Percentiles rank a stretch among this genome's conserved stretches.
Conservation (phyloP, 2,888 invertebrate species). For the Coelogynopora nodosa region DNA sequence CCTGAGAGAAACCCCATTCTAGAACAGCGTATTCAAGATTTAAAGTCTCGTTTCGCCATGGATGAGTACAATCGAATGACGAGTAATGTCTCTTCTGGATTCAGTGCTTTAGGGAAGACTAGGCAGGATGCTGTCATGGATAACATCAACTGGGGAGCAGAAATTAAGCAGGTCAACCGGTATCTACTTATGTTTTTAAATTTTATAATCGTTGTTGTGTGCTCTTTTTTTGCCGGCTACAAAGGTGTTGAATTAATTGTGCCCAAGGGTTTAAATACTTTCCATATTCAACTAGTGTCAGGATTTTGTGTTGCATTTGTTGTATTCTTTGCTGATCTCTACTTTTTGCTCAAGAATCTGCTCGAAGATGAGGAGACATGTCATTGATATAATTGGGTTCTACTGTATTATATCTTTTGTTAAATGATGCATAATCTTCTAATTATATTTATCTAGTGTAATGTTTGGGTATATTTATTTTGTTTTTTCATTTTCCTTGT, state of each 20-base stretch:
- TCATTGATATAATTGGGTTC: background rate
- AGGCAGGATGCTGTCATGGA: background rate
- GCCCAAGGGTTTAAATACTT: background rate
- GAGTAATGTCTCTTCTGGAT: background rate
- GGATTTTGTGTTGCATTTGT: background rate
- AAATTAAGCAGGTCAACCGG: conserved; percentile 33
- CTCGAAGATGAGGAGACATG: background rate
- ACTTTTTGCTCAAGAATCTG: conserved; percentile 11
- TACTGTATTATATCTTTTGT: background rate
- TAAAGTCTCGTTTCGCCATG: conserved; percentile 36
- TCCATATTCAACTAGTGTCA: conserved; percentile 12
- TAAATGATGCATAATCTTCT: background rate
- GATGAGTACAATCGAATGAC: conserved; percentile 42
- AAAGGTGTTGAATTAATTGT: conserved; percentile 10
- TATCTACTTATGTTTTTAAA: conserved; percentile 39
- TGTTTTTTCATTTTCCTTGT: too few relatives aligned
- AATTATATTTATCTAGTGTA: too few relatives aligned
- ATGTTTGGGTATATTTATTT: too few relatives aligned
- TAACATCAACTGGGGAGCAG: conserved; percentile 12
- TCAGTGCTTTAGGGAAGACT: background rate
- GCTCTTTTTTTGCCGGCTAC: conserved; percentile 41
- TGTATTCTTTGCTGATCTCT: conserved; percentile 34
- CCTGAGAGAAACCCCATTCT: conserved; percentile 37
- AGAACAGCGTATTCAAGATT: conserved; percentile 12
- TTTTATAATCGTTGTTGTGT: conserved; percentile 35